Evolutionary conservation across 30 jellyfish, hydroid and myxozoan genomes (phyloP).

Genomic region (Clytia hemisphaerica): DNA sequence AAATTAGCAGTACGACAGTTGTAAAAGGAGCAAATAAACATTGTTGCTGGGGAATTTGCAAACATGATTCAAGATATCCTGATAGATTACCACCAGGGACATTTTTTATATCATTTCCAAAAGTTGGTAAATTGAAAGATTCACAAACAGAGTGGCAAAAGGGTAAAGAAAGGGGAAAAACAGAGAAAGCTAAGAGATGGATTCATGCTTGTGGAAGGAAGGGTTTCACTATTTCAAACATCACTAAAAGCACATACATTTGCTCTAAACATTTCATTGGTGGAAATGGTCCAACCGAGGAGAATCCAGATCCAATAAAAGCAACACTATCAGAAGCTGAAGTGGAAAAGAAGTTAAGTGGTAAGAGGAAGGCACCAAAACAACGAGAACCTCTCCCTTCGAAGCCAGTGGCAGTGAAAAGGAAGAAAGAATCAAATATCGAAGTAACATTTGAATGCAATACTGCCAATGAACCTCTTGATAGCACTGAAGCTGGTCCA

Average conservation of each 20-base stretch:
- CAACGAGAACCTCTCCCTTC: no score
- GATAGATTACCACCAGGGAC: slow-evolving; percentile 26
- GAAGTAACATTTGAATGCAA: no score
- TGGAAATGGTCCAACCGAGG: slow-evolving; percentile 34
- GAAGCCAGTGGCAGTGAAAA: no score
- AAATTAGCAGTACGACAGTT: background rate
- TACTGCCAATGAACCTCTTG: no score
- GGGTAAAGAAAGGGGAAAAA: background rate
- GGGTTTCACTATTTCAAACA: slow-evolving; percentile 1
- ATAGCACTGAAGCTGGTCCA: no score
- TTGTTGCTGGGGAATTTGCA: slow-evolving; percentile 40
- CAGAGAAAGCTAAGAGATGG: slow-evolving; percentile 43
- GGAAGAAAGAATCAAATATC: no score
- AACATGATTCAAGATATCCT: slow-evolving; percentile 16
- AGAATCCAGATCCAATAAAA: slow-evolving; percentile 29
- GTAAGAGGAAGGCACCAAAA: background rate
- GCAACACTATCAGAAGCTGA: slow-evolving; percentile 29
- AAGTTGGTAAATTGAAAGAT: slow-evolving; percentile 12
- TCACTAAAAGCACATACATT: slow-evolving; percentile 32
- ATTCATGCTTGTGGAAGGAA: slow-evolving; percentile 36
- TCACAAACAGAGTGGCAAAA: slow-evolving; percentile 17
- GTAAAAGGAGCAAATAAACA: slow-evolving; percentile 27
- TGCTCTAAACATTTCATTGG: slow-evolving; percentile 39
- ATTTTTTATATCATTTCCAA: slow-evolving; percentile 20
- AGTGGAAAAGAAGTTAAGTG: background rate